These are phyloP conservation scores for Onchidella celtica DNA, from an alignment of 2,888 invertebrate species.

Conservation along the genomic window DNA sequence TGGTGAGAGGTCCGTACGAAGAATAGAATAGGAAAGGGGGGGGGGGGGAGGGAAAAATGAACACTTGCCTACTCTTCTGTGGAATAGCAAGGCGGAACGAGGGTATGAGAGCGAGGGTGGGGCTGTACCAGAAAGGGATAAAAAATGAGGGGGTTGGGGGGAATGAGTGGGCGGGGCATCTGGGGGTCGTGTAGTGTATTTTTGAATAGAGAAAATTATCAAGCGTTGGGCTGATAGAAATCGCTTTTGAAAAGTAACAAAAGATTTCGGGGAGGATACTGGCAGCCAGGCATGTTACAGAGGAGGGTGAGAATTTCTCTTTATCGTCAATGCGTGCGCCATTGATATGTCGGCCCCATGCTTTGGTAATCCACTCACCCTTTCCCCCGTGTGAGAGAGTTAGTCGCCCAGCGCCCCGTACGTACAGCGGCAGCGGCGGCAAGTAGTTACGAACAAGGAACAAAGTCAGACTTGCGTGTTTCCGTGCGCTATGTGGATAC, in stretches of 20 bases:
- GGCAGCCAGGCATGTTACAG: not conserved
- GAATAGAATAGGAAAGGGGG: too few relatives aligned
- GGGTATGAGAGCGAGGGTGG: too few relatives aligned
- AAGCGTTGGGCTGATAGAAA: not conserved
- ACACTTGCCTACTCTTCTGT: too few relatives aligned
- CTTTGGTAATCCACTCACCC: not conserved
- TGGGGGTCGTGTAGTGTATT: not conserved
- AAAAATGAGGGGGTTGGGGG: not conserved
- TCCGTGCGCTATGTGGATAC: constrained; percentile 12
- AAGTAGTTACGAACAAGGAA: too few relatives aligned
- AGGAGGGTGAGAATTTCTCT: not conserved
- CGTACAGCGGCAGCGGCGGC: not conserved
- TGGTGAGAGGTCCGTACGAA: too few relatives aligned
- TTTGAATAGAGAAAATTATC: not conserved
- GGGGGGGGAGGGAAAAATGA: not conserved
- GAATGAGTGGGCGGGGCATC: not conserved
- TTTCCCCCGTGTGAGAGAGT: constrained; percentile 3
- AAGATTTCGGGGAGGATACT: not conserved
- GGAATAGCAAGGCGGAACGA: too few relatives aligned
- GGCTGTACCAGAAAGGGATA: too few relatives aligned
- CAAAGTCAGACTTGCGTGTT: not conserved
- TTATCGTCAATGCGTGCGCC: not conserved
- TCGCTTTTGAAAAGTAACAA: not conserved
- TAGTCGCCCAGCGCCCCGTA: not conserved
- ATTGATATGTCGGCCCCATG: not conserved